These are phyloP conservation scores for Drosophila merina DNA, from an alignment of 2,888 invertebrate genomes.

Conservation along the genomic window DNA sequence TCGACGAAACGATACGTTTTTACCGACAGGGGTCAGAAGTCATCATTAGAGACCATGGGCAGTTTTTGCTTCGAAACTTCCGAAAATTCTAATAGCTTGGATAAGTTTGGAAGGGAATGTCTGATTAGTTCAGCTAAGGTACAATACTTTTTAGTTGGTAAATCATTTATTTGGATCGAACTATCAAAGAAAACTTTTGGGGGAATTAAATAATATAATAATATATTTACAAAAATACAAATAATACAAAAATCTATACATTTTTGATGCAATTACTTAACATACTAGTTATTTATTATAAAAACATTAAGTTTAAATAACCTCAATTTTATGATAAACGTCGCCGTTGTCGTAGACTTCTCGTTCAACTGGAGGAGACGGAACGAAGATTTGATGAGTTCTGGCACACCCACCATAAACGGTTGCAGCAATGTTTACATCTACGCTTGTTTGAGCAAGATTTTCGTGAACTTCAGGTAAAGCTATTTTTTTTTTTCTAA, in stretches of 20 bases:
- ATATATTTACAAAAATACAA: no score
- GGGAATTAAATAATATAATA: not conserved
- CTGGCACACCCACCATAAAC: slow-evolving; percentile 96
- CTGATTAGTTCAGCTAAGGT: no score
- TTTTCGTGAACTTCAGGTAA: slow-evolving; percentile 94
- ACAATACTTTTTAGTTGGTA: no score
- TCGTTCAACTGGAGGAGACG: slow-evolving; percentile 97
- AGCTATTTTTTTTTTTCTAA: not conserved
- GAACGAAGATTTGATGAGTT: slow-evolving; percentile 96
- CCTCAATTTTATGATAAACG: slow-evolving; percentile 84
- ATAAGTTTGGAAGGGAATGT: no score
- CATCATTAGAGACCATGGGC: no score
- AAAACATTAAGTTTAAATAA: slow-evolving; percentile 82
- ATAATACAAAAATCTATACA: slow-evolving; percentile 30
- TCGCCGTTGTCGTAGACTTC: slow-evolving; percentile 87
- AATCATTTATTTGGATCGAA: no score
- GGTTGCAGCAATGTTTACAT: slow-evolving; percentile 94
- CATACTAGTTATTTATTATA: slow-evolving; percentile 68
- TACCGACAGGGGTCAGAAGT: no score
- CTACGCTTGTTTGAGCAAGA: slow-evolving; percentile 97
- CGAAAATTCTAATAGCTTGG: no score
- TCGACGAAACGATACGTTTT: no score
- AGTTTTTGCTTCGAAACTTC: no score
- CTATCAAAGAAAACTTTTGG: not conserved
- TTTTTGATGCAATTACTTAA: slow-evolving; percentile 25